Percentiles rank a stretch among this genome's conserved stretches.
phyloP scores from a whole-genome alignment of 2,797 vertebrate genomes.

The Natrix natrix region DNA sequence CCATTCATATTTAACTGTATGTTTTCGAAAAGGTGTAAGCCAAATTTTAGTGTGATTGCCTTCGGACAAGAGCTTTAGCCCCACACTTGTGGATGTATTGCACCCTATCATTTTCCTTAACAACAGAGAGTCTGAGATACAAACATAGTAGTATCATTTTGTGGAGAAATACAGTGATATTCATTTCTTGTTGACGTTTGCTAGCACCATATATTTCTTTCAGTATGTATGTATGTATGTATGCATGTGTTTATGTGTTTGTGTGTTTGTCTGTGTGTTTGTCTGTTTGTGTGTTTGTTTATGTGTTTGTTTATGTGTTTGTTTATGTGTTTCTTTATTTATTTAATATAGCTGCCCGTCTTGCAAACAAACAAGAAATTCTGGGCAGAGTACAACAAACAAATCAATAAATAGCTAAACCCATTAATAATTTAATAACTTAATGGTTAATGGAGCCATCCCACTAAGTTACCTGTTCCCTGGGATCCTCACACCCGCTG shows the following conservation, averaged over 20 bases:
- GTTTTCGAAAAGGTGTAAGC: not conserved
- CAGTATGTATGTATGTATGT: not conserved
- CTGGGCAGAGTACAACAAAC: not conserved
- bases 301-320: no score
- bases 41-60: not conserved
- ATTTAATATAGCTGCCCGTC: not conserved
- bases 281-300: no score
- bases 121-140: not conserved
- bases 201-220: not conserved
- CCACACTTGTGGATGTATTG: not conserved
- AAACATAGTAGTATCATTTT: not conserved
- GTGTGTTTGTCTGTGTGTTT: fast-evolving
- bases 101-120: not conserved
- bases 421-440: not conserved
- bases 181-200: not conserved
- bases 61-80: not conserved
- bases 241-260: no score
- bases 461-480: not conserved
- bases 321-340: not conserved
- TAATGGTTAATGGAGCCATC: not conserved
- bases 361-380: not conserved
- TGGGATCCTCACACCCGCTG: no score
- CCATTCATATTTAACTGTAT: not conserved
- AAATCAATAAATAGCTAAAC: not conserved
- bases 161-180: not conserved